Base-by-base conservation (phyloP, 2,888 invertebrate species). In the Prosapia bicincta region DNA sequence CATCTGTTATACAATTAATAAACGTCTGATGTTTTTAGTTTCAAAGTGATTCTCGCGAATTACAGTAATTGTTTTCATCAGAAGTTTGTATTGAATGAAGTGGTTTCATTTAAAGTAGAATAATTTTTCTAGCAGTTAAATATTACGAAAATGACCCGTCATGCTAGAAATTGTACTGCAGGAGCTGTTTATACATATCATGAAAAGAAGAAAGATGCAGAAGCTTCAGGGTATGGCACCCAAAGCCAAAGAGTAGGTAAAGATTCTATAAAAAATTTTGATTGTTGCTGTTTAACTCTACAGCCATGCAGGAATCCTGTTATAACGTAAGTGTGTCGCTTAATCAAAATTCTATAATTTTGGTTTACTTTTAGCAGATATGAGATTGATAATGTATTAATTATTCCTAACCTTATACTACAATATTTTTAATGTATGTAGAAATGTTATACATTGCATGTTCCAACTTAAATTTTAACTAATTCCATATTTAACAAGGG, bases 161-260 rank as follows among this genome's bases (percentile, higher is more conserved):
- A 99, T 84, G 99, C 98, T 10, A 92, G 96, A 85, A 99, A 99
- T 86, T 97, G 97, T 83, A 99, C 99, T 0, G 99, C 99, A 0
- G 97, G 98, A 75, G 96, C 98, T 9, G 98, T 99, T 10, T 99
- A 99, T 84, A 97, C 99, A 0, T 99, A 99, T 82, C 96, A 98
- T 82, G 99, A 99, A 84, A 96, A 97, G 86, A 94, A 97, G 84
- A 97, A 97, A 84, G 99, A 99, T 84, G 96, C 97, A 0, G 91
- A 93, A 66, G 92, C 94, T 9, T 97, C 98, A 15, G 99, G 99
- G 7, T 99, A 98, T 85, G 98, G 95, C 0, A 94, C 94, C 32
- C 92, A 92, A 84, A 90, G 88, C 69, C 92, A 92, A 84, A 88
- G 99, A 82, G 90, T 99, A 71, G 97, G 97, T 3, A 99, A 97